phyloP scores from a whole-genome alignment of 2,113 vertebrate genomes.

The Notechis scutatus region DNA sequence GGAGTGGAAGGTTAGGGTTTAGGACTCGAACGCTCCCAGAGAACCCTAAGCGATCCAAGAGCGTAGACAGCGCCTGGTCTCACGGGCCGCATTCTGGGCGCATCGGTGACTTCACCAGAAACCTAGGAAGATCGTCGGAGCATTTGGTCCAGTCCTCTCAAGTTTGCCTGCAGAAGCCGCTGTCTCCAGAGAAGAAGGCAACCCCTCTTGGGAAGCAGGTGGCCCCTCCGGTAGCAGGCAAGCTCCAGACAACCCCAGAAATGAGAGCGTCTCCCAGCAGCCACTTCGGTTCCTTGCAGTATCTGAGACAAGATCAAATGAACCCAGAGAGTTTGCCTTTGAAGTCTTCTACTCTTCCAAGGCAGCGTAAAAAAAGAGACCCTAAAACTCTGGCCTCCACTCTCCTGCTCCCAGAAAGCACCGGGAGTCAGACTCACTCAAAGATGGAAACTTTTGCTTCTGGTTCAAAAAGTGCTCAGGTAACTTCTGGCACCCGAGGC shows the following conservation, averaged over 20 bases:
- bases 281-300: constrained; percentile 43
- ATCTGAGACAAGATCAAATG: constrained; percentile 45
- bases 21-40: constrained; percentile 84
- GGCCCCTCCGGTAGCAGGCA: constrained; percentile 42
- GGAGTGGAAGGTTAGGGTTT: constrained; percentile 83
- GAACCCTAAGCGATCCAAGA: constrained; percentile 86
- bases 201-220: constrained; percentile 58
- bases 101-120: constrained; percentile 69
- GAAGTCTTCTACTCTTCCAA: constrained; percentile 61
- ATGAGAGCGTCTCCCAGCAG: constrained; percentile 42
- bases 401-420: constrained; percentile 58
- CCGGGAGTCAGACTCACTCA: constrained; percentile 50
- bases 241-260: constrained; percentile 31
- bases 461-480: constrained; percentile 58
- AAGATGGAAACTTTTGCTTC: constrained; percentile 58
- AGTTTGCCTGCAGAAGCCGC: constrained; percentile 71
- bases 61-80: constrained; percentile 81
- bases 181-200: constrained; percentile 38
- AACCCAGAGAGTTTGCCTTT: constrained; percentile 1
- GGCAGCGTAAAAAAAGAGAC: constrained; percentile 61
- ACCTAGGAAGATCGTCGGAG: constrained; percentile 79
- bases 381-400: constrained; percentile 66
- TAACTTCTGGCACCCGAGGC: constrained; percentile 34
- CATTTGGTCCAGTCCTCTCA: constrained; percentile 83
- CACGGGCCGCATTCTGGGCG: constrained; percentile 67